A percentile compares a stretch with the other conserved stretches of the same genome.
Conservation (phyloP, 2,113 vertebrate species). For the Euleptes europaea region DNA sequence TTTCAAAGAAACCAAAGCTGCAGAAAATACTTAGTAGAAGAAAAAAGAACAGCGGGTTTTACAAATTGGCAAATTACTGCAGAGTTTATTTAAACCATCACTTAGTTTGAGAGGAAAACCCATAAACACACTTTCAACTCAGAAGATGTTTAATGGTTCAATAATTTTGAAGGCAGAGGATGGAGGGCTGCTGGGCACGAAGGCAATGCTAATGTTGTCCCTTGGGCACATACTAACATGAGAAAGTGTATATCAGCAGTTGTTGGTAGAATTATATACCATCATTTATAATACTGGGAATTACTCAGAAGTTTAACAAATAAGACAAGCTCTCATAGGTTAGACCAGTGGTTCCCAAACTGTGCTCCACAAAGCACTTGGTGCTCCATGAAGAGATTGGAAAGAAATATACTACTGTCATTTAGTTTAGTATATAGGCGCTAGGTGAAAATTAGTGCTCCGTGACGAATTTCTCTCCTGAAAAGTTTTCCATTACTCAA, state of each 20-base stretch:
- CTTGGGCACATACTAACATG: not conserved
- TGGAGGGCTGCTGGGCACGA: not conserved
- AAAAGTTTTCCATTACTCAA: too few relatives aligned
- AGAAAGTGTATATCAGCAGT: not conserved
- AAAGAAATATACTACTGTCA: too few relatives aligned
- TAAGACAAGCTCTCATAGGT: too few relatives aligned
- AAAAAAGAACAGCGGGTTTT: conserved; percentile 41
- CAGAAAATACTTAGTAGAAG: not conserved
- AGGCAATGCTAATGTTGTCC: not conserved
- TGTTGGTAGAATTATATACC: not conserved
- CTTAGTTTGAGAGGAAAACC: not conserved
- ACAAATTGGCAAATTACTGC: not conserved
- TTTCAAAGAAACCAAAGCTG: conserved; percentile 30
- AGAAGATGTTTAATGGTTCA: not conserved
- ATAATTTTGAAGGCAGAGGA: not conserved
- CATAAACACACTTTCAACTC: not conserved
- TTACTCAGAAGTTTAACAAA: too few relatives aligned
- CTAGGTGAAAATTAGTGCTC: too few relatives aligned
- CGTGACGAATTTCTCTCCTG: too few relatives aligned
- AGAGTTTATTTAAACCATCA: too few relatives aligned
- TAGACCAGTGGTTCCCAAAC: too few relatives aligned
- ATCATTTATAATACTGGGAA: not conserved
- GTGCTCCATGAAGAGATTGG: too few relatives aligned
- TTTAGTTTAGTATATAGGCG: too few relatives aligned
- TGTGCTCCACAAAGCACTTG: too few relatives aligned